Conservation (phyloP, 1,140 invertebrate species). For the Diabrotica virgifera region DNA sequence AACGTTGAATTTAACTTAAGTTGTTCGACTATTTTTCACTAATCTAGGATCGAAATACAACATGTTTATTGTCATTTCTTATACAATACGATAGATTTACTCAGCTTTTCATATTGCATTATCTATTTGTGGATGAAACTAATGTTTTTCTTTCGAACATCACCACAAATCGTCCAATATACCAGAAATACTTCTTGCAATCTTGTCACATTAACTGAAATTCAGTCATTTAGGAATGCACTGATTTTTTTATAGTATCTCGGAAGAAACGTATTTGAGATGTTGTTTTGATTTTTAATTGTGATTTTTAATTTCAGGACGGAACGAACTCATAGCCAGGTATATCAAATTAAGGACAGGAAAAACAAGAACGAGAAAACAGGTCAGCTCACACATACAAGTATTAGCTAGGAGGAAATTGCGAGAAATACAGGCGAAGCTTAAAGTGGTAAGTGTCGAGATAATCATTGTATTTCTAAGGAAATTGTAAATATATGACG, state of each 20-base stretch:
- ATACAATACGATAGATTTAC: too few relatives aligned
- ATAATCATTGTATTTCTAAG: neutral
- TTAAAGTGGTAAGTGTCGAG: slow-evolving; percentile 82
- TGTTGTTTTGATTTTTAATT: too few relatives aligned
- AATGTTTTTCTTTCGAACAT: too few relatives aligned
- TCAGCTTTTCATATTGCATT: too few relatives aligned
- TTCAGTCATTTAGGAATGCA: neutral
- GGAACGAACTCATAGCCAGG: slow-evolving; percentile 98
- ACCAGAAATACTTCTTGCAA: neutral
- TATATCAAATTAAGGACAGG: slow-evolving; percentile 99
- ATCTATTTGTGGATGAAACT: too few relatives aligned
- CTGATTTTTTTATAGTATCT: neutral
- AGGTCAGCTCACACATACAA: slow-evolving; percentile 99
- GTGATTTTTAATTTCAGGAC: slow-evolving; percentile 67
- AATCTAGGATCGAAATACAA: too few relatives aligned
- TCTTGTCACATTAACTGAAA: neutral
- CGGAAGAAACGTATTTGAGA: neutral
- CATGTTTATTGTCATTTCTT: too few relatives aligned
- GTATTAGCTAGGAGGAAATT: slow-evolving; percentile 96
- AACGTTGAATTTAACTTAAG: too few relatives aligned
- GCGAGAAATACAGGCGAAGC: slow-evolving; percentile 94
- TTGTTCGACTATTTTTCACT: too few relatives aligned
- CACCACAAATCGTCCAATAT: too few relatives aligned
- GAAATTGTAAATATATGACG: neutral
- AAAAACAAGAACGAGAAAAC: slow-evolving; percentile 98